A percentile compares a stretch with the other conserved stretches of the same genome.
phyloP scores from a whole-genome alignment of 2,888 invertebrate genomes.

The Apodemia mormo region DNA sequence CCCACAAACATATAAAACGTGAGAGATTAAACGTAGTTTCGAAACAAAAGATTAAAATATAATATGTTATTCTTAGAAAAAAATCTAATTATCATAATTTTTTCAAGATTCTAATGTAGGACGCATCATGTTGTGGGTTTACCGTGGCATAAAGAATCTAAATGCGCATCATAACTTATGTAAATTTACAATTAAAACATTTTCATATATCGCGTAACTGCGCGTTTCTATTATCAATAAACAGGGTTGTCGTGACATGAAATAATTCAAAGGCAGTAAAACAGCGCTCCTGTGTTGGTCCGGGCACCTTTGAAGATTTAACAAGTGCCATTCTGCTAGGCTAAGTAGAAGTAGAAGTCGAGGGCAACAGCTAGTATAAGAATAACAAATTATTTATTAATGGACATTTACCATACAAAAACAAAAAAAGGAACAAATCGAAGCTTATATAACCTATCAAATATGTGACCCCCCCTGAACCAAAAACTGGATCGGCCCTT shows the following conservation, averaged over 20 bases:
- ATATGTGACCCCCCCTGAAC: no score
- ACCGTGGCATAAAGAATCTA: not conserved
- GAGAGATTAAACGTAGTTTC: constrained; percentile 12
- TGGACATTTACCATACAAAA: no score
- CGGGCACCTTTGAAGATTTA: no score
- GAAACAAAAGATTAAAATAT: constrained; percentile 10
- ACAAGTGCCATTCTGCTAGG: no score
- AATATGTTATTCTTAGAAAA: constrained; percentile 4
- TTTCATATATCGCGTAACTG: constrained; percentile 3
- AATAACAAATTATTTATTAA: no score
- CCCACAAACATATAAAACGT: constrained; percentile 13
- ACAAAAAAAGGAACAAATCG: no score
- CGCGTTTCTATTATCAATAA: not conserved
- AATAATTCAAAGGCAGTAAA: not conserved
- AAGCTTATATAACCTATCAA: no score
- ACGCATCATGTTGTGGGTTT: not conserved
- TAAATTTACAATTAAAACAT: not conserved
- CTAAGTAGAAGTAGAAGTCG: no score
- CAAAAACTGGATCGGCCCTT: no score
- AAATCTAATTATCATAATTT: constrained; percentile 17
- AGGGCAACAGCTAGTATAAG: no score
- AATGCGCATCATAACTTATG: constrained; percentile 1
- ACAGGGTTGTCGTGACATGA: not conserved
- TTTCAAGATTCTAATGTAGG: constrained; percentile 19
- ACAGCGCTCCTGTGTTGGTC: no score